Evolutionary conservation across 2,797 vertebrate genomes (phyloP).

Genomic region (Enteromius anoplus): DNA sequence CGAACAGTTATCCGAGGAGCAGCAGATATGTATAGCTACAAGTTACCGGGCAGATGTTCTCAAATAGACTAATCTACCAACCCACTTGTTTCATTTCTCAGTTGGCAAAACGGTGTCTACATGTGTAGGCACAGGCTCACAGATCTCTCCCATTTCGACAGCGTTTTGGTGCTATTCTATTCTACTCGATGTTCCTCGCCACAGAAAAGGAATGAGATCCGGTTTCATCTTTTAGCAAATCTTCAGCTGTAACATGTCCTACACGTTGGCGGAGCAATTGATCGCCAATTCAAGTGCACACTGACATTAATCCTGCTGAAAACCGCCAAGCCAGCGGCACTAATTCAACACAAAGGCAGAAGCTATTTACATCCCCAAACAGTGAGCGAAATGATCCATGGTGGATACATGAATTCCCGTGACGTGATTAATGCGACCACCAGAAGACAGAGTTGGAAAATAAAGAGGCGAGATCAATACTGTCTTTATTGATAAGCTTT

Average conservation of each 20-base stretch:
- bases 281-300: constrained; percentile 75
- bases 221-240: constrained; percentile 63
- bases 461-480: constrained; percentile 73
- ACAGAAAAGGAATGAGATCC: constrained; percentile 62
- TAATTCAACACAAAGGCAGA: constrained; percentile 75
- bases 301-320: constrained; percentile 73
- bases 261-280: constrained; percentile 71
- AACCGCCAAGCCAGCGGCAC: constrained; percentile 72
- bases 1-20: neutral
- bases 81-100: constrained; percentile 24
- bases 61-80: constrained; percentile 8
- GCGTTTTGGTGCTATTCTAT: constrained; percentile 45
- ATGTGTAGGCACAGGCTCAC: constrained; percentile 30
- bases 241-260: constrained; percentile 62
- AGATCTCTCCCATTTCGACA: constrained; percentile 30
- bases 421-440: constrained; percentile 72
- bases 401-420: constrained; percentile 71
- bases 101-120: neutral
- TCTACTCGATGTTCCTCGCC: constrained; percentile 37
- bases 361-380: constrained; percentile 76
- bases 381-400: constrained; percentile 74
- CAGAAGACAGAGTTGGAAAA: constrained; percentile 64
- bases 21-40: neutral
- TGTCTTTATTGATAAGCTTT: constrained; percentile 75
- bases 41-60: constrained; percentile 26